Conservation (phyloP, 2,113 vertebrate species). For the Cranoglanis bouderius region DNA sequence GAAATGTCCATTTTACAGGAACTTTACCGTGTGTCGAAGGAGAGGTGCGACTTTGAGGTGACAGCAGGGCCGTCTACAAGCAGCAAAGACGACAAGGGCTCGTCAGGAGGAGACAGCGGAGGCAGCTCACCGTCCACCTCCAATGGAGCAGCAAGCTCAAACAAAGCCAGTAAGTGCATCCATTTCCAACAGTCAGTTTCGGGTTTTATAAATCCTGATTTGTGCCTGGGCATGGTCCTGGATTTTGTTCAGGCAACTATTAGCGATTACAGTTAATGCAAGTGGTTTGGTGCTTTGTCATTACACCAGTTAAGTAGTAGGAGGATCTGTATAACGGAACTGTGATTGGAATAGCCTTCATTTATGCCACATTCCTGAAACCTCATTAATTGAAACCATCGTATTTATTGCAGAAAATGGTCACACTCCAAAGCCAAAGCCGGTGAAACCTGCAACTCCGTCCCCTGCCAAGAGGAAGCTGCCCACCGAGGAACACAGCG, state of each 20-base stretch:
- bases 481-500: conserved; percentile 54
- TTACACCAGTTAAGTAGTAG: neutral
- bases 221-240: neutral
- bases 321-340: neutral
- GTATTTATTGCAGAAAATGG: conserved; percentile 39
- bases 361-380: neutral
- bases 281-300: neutral
- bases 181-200: neutral
- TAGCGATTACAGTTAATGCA: neutral
- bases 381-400: too few species aligned
- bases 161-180: conserved; percentile 66
- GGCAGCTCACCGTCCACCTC: conserved; percentile 76
- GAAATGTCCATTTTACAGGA: conserved; percentile 72
- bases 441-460: conserved; percentile 68
- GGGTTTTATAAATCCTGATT: neutral
- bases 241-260: neutral
- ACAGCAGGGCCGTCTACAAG: conserved; percentile 66
- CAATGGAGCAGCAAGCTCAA: conserved; percentile 40
- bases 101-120: conserved; percentile 82
- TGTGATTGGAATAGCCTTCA: neutral
- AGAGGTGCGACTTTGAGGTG: conserved; percentile 83
- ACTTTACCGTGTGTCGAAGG: conserved; percentile 91
- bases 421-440: conserved; percentile 61
- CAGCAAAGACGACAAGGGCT: conserved; percentile 78
- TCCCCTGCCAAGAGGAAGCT: conserved; percentile 72